Base-by-base conservation (phyloP, 64 coral and sea anemone species). In the Orbicella faveolata region DNA sequence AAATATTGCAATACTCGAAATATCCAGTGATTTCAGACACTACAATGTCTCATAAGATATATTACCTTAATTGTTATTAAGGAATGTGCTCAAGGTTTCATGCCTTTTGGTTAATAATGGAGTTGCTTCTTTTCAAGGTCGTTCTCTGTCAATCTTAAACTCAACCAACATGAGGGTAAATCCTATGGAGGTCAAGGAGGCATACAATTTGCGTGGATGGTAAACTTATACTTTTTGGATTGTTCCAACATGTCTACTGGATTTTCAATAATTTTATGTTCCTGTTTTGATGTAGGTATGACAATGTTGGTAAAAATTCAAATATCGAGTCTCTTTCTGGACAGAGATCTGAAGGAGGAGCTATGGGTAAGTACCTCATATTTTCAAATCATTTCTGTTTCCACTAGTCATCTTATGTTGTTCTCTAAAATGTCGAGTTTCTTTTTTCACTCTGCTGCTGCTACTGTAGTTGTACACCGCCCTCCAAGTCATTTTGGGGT, bases 171-270 rank as follows among this genome's bases (percentile, higher is more conserved):
- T 98, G 59, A 90, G 78, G 77, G 74, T 95, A 23, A 90, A 98
- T 44, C 96, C 96, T 33, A 39, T 88, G 65, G 89, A 95, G 61
- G 35, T 98, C 36, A 81, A 95, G 39, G 91, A 93, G 77, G 96
- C 89, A 34, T 88, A 93, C 44, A 89, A 70, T 69, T 87, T 98
- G 14, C 88, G 94, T 64, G 96, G 94, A 95, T 98, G 96, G 96
- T 94, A 98, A 75, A 78, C 39, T 69, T 89, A 4, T 25, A 77
- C 44, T 62, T 68, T 63, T 54, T 0, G n/a, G 6, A 66, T n/a
- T 53, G 19, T 19, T 23, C 23, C 21, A n/a, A 52, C 36, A 12
- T 44, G 64, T 84, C 4, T n/a, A 9, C 41, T 67, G 5, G 5
- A 36, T 13, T 84, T 84, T 48, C 1, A 54, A 66, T 65, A 35